Evolutionary conservation across 2,797 vertebrate genomes (phyloP).

Genomic region (Sebastes miniatus): DNA sequence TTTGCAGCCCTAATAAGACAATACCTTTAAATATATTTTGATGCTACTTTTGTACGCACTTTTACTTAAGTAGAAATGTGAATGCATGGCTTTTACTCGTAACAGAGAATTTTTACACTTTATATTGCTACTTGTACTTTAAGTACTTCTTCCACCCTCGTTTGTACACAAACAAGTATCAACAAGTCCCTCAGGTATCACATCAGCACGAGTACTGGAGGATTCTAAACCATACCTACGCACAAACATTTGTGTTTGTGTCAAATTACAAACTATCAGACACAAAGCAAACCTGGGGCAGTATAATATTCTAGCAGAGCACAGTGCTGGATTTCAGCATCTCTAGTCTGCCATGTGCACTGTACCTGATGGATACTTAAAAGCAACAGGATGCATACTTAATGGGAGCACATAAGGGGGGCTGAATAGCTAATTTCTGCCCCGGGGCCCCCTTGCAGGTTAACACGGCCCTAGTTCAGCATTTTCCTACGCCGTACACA

Average conservation of each 20-base stretch:
- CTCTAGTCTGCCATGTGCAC: background rate
- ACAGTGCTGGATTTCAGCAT: background rate
- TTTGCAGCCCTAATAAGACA: no score
- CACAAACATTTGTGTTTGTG: background rate
- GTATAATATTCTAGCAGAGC: background rate
- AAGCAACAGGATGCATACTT: background rate
- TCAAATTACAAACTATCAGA: slow-evolving; percentile 2
- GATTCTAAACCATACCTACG: background rate
- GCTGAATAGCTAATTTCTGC: background rate
- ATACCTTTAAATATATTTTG: no score
- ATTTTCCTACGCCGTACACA: slow-evolving; percentile 13
- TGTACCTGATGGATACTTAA: background rate
- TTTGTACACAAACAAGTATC: background rate
- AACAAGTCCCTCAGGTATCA: background rate
- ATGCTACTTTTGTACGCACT: background rate
- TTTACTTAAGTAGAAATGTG: background rate
- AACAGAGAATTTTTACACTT: background rate
- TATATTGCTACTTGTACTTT: background rate
- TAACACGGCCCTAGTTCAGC: slow-evolving; percentile 6
- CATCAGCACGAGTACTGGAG: background rate
- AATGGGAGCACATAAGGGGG: background rate
- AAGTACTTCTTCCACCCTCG: background rate
- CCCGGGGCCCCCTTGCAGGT: background rate
- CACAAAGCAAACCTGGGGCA: background rate
- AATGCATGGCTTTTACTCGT: background rate